A percentile compares a stretch with the other conserved stretches of the same genome.
Evolutionary conservation across 92 coral and sea anemone species (phyloP).

Genomic region (Blastomussa wellsi): DNA sequence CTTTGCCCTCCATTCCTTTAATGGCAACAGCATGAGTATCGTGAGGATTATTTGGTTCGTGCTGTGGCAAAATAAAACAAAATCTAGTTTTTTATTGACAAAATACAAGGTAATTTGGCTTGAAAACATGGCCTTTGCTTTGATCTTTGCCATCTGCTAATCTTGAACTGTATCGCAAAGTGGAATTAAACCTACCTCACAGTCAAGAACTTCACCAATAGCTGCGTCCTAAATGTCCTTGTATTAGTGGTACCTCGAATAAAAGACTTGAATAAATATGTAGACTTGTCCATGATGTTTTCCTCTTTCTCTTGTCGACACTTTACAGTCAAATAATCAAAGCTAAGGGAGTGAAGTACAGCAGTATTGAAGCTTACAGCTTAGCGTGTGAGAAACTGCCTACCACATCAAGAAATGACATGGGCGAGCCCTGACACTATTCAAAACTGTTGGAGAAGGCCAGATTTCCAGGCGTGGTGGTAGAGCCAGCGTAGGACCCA

Average conservation of each 20-base stretch:
- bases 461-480: conserved; percentile 45
- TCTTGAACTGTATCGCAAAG: conserved; percentile 28
- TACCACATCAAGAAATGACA: conserved; percentile 29
- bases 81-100: conserved; percentile 21
- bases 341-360: conserved; percentile 22
- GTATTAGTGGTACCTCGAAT: conserved; percentile 47
- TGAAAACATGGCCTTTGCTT: conserved; percentile 37
- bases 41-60: background rate
- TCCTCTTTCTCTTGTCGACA: conserved; percentile 35
- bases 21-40: too few species aligned
- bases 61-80: conserved; percentile 11
- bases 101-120: conserved; percentile 35
- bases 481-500: conserved; percentile 41
- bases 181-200: conserved; percentile 47
- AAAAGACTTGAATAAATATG: conserved; percentile 25
- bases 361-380: conserved; percentile 37
- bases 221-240: conserved; percentile 52
- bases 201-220: conserved; percentile 48
- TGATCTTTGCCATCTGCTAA: conserved; percentile 35
- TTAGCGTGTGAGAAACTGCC: conserved; percentile 39
- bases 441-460: conserved; percentile 60
- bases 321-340: conserved; percentile 29
- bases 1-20: too few species aligned
- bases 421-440: conserved; percentile 34
- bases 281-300: conserved; percentile 40